Conservation (phyloP, 2,113 vertebrate genomes). For the Chloroceryle aenea region DNA sequence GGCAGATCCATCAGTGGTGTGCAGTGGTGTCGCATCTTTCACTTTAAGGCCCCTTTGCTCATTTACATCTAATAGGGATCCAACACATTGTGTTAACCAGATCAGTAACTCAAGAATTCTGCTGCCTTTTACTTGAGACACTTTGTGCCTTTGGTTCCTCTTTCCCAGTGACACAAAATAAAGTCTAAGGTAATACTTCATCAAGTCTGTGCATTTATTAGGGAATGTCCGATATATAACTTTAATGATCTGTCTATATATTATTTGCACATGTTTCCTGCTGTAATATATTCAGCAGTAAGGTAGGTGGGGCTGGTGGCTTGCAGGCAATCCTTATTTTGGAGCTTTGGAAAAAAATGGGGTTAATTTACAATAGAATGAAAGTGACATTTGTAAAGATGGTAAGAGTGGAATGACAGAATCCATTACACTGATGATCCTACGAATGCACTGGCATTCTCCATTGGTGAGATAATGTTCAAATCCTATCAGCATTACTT, state of each 20-base stretch:
- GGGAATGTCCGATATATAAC: background rate
- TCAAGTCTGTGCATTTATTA: conserved; percentile 17
- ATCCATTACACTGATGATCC: conserved; percentile 79
- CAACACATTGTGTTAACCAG: background rate
- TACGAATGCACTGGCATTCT: conserved; percentile 64
- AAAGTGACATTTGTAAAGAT: conserved; percentile 82
- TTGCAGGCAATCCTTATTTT: conserved; percentile 74
- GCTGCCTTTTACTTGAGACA: background rate
- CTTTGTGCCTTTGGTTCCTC: background rate
- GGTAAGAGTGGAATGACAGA: conserved; percentile 75
- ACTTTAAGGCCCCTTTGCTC: background rate
- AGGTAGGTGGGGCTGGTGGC: conserved; percentile 64
- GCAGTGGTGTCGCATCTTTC: background rate
- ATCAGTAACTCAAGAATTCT: conserved; percentile 33
- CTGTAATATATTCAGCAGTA: conserved; percentile 58
- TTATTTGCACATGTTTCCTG: conserved; percentile 9
- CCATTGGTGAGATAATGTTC: conserved; percentile 71
- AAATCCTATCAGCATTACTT: conserved; percentile 75
- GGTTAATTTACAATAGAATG: conserved; percentile 81
- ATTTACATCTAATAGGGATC: background rate
- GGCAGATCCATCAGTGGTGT: conserved; percentile 5
- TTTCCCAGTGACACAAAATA: background rate
- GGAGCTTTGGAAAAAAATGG: conserved; percentile 75
- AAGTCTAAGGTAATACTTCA: background rate
- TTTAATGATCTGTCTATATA: conserved; percentile 30